Conservation (phyloP, 1,140 invertebrate species). For the Elymnias hypermnestra region DNA sequence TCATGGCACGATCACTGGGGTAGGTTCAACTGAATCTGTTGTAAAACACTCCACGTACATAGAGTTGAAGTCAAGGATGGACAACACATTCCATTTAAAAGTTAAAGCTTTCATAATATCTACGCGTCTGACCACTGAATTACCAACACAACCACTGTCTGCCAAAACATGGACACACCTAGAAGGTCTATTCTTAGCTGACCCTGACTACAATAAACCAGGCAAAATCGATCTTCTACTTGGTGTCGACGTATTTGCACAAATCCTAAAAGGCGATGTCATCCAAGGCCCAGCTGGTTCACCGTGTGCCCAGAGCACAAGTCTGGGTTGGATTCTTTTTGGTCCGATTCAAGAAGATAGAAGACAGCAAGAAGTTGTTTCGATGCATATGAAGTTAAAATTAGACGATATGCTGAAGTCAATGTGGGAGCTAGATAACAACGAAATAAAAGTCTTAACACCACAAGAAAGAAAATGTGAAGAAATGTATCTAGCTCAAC, state of each 20-base stretch:
- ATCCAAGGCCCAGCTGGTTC: slow-evolving; percentile 15
- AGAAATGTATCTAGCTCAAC: slow-evolving; percentile 1
- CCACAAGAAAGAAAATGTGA: background rate
- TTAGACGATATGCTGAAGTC: slow-evolving; percentile 10
- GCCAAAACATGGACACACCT: too few relatives aligned
- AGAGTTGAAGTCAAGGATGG: too few relatives aligned
- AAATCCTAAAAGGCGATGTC: slow-evolving; percentile 14
- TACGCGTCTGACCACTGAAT: too few relatives aligned
- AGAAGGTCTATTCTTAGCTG: too few relatives aligned
- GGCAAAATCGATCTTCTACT: background rate
- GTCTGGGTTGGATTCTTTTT: slow-evolving; percentile 24
- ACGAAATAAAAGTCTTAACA: background rate
- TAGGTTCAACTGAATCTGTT: too few relatives aligned
- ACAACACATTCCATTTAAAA: too few relatives aligned
- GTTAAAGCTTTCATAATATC: too few relatives aligned
- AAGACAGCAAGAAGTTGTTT: background rate
- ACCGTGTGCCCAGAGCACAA: slow-evolving; percentile 15
- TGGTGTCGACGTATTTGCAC: slow-evolving; percentile 10
- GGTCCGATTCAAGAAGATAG: slow-evolving; percentile 9
- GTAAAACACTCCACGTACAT: too few relatives aligned
- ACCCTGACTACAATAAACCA: too few relatives aligned
- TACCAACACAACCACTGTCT: too few relatives aligned
- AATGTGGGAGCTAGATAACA: slow-evolving; percentile 6
- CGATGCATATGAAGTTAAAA: slow-evolving; percentile 5
- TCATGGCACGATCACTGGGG: too few relatives aligned